Percentiles rank a stretch among this genome's conserved stretches.
phyloP scores from a whole-genome alignment of 1,140 invertebrate species.

The Aphelinus certus region DNA sequence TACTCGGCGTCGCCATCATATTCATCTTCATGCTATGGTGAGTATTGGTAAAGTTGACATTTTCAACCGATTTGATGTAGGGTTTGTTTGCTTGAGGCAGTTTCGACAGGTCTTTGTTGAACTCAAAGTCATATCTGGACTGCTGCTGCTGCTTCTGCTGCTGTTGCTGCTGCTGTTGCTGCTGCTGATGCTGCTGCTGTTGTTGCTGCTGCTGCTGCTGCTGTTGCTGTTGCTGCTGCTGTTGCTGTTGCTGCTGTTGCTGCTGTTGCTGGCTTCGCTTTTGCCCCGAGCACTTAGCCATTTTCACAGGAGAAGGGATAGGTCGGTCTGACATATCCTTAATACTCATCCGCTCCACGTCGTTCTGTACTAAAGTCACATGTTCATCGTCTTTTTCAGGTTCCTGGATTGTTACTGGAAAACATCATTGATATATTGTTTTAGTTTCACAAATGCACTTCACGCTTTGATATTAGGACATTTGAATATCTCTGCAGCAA shows the following conservation, averaged over 20 bases:
- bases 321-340: background rate
- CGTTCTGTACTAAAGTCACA: too few relatives aligned
- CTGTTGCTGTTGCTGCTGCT: background rate
- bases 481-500: too few relatives aligned
- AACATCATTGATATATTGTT: too few relatives aligned
- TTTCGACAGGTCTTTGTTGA: background rate
- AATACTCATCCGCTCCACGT: too few relatives aligned
- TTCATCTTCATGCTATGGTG: background rate
- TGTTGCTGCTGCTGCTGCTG: background rate
- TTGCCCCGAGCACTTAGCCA: background rate
- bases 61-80: slow-evolving; percentile 9
- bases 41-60: slow-evolving; percentile 20
- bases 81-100: slow-evolving; percentile 22
- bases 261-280: background rate
- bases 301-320: slow-evolving; percentile 19
- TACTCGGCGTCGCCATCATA: too few relatives aligned
- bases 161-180: too few relatives aligned
- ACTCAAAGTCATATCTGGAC: background rate
- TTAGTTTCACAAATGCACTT: too few relatives aligned
- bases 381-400: too few relatives aligned
- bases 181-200: too few relatives aligned
- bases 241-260: background rate
- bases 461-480: too few relatives aligned
- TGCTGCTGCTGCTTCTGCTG: too few relatives aligned
- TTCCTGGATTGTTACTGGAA: too few relatives aligned